Evolutionary conservation across 2,888 invertebrate species (phyloP).

Genomic region (Melinopterus prodromus): DNA sequence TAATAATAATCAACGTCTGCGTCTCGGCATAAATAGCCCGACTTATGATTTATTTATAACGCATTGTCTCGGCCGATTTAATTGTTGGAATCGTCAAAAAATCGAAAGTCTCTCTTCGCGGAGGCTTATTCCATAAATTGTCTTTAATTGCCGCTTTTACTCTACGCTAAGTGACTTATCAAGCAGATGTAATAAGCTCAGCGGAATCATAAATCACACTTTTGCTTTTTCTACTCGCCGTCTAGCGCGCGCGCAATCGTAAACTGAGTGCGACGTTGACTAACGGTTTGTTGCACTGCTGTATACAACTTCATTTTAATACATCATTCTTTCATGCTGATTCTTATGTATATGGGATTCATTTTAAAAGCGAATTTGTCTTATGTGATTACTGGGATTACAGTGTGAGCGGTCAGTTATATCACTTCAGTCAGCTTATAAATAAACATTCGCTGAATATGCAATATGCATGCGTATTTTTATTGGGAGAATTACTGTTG

Average conservation of each 20-base stretch:
- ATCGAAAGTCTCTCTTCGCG: conserved; percentile 9
- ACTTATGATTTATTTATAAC: conserved; percentile 25
- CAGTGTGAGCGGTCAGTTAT: neutral
- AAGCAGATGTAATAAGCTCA: conserved; percentile 6
- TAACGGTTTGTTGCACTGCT: neutral
- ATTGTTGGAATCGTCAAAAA: conserved; percentile 21
- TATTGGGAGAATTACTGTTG: neutral
- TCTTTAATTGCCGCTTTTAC: conserved; percentile 19
- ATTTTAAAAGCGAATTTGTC: neutral
- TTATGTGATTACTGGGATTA: neutral
- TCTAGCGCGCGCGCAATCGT: neutral
- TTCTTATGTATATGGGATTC: neutral
- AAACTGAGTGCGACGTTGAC: neutral
- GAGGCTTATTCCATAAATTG: conserved; percentile 19
- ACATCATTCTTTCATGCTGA: neutral
- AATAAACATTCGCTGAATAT: neutral
- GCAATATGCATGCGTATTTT: neutral
- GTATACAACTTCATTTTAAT: no score
- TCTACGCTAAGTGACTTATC: conserved; percentile 25
- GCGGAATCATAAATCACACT: conserved; percentile 17
- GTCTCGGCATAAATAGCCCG: neutral
- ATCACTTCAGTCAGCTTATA: neutral
- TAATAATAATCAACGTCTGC: conserved; percentile 10
- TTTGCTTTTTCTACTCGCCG: neutral
- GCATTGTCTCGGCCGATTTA: neutral